Conservation (phyloP, 2,888 invertebrate genomes). For the Drosophila buzzatii region DNA sequence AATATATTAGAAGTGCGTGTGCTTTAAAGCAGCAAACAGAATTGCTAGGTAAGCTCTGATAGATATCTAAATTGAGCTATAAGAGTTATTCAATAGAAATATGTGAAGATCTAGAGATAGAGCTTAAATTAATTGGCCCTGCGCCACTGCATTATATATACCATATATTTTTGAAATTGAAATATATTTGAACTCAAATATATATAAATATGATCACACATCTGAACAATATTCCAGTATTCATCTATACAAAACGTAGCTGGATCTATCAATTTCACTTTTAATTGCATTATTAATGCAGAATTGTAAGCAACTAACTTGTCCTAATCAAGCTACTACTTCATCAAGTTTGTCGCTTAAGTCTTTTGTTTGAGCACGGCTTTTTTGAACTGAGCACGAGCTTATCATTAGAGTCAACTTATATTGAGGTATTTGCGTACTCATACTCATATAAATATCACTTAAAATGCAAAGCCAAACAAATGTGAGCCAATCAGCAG, state of each 20-base stretch:
- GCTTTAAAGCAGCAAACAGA: background rate
- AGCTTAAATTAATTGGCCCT: too few relatives aligned
- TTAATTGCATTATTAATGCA: constrained; percentile 5
- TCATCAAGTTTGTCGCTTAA: constrained; percentile 33
- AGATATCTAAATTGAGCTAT: background rate
- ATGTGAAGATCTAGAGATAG: background rate
- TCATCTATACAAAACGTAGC: background rate
- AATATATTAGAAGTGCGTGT: background rate
- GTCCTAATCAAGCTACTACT: constrained; percentile 30
- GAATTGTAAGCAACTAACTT: constrained; percentile 28
- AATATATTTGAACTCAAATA: too few relatives aligned
- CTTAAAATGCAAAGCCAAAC: constrained; percentile 55
- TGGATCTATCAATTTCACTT: background rate
- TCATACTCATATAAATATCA: constrained; percentile 2
- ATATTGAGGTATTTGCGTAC: constrained; percentile 14
- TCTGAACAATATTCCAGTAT: background rate
- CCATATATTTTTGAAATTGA: too few relatives aligned
- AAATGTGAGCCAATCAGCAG: constrained; percentile 64
- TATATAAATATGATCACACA: too few relatives aligned
- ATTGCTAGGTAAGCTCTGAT: too few relatives aligned
- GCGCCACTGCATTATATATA: too few relatives aligned
- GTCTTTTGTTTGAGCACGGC: constrained; percentile 37
- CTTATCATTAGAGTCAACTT: constrained; percentile 51
- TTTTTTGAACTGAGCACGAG: constrained; percentile 20
- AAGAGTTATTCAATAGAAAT: background rate